Base-by-base conservation (phyloP, 2,113 vertebrate genomes). In the Cottus gobio region DNA sequence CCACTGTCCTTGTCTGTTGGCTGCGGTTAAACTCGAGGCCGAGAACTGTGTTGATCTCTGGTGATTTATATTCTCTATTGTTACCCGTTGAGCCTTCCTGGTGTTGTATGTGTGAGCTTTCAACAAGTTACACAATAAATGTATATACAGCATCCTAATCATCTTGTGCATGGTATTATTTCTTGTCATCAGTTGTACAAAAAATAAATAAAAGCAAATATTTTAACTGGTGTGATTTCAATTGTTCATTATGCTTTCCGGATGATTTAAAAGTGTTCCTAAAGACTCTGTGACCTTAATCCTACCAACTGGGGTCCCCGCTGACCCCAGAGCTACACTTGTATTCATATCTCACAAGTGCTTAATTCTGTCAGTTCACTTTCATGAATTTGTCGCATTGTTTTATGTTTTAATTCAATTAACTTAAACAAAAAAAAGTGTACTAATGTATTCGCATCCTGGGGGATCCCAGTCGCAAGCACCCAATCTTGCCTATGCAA, bases 61-160 rank as follows among this genome's bases (percentile, higher is more conserved):
- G 79, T 74, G 37, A 85, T 83, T 86, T 83, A 18, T 58, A 58
- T 58, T 58, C 7, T 37, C 64, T 80, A 60, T 85, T 75, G 71
- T 86, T 75, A 80, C 73, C 69, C 79, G 65, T 66, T 77, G 69
- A 89, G 84, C 88, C 76, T 86, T 69, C 90, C 70, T 80, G 74
- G n/a, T 90, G 71, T 90, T 91, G 78, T 90, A 82, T 84, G 65
- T 88, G 83, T 83, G 85, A 85, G 73, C 73, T 91, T 85, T 87
- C 63, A 20, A 83, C 71, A 80, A 90, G 66, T 72, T 90, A 86
- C 75, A 87, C 74, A 92, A 92, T 92, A 93, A 93, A 93, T 84
- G 54, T 82, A 78, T 87, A 83, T 87, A 44, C 80, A 78, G 82
- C 83, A 90, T 84, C 75, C 37, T 76, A 30, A 48, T 74, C 30